Percentiles rank a stretch among this genome's conserved stretches.
phyloP scores from a whole-genome alignment of 2,797 vertebrate species.

The Pampus argenteus region DNA sequence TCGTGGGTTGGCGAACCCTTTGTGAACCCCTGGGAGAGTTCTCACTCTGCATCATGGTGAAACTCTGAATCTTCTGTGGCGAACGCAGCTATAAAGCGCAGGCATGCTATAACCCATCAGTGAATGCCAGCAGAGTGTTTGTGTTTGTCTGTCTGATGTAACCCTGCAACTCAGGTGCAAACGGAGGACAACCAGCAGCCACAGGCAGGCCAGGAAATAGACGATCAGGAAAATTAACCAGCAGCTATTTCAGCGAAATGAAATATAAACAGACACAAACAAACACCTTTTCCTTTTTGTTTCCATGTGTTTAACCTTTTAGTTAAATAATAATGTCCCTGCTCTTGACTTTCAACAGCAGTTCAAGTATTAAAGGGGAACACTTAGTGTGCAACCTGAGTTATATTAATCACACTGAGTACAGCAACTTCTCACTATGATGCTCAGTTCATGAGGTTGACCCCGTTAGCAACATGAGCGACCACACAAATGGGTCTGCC shows the following conservation, averaged over 20 bases:
- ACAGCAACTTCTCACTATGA: too few relatives aligned
- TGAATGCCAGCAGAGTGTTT: slow-evolving; percentile 30
- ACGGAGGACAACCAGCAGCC: slow-evolving; percentile 70
- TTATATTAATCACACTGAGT: background rate
- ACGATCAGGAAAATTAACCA: slow-evolving; percentile 52
- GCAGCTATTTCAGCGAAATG: slow-evolving; percentile 34
- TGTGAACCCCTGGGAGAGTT: slow-evolving; percentile 72
- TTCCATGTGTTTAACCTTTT: background rate
- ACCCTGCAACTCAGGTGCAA: slow-evolving; percentile 77
- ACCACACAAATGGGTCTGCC: too few relatives aligned
- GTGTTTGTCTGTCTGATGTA: slow-evolving; percentile 73
- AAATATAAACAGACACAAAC: slow-evolving; percentile 54
- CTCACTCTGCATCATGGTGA: slow-evolving; percentile 61
- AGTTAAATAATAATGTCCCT: slow-evolving; percentile 17
- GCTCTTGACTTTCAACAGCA: slow-evolving; percentile 17
- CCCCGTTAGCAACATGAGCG: too few relatives aligned
- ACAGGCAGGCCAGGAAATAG: slow-evolving; percentile 56
- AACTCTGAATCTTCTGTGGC: slow-evolving; percentile 48
- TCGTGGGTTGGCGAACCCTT: slow-evolving; percentile 58
- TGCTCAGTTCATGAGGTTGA: too few relatives aligned
- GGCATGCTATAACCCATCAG: slow-evolving; percentile 63
- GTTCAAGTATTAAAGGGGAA: background rate
- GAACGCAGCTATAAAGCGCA: slow-evolving; percentile 62
- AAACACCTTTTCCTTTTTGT: slow-evolving; percentile 49
- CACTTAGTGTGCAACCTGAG: background rate